phyloP scores from a whole-genome alignment of 2,797 vertebrate genomes.

The Mus minutoides region DNA sequence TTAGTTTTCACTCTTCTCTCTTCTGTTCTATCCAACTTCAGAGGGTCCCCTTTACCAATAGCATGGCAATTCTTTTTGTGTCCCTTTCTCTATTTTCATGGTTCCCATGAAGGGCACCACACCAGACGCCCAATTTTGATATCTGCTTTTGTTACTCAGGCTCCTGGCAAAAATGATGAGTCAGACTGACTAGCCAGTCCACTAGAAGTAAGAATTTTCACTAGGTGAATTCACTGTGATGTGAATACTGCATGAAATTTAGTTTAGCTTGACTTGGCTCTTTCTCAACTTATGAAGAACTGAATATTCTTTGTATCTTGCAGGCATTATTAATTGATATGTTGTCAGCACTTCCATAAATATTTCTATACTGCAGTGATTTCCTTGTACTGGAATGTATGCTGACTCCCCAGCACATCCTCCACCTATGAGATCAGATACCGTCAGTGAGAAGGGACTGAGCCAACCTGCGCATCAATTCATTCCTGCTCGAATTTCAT shows the following conservation, averaged over 20 bases:
- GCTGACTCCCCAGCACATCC: constrained; percentile 69
- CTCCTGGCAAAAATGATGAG: background rate
- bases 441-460: constrained; percentile 44
- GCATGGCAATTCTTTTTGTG: background rate
- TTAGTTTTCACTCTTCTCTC: background rate
- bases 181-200: background rate
- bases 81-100: background rate
- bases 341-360: constrained; percentile 76
- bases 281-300: constrained; percentile 52
- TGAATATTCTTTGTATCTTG: constrained; percentile 57
- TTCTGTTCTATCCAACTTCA: background rate
- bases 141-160: background rate
- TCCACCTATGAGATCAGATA: constrained; percentile 66
- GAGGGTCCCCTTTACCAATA: background rate
- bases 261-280: constrained; percentile 44
- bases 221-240: background rate
- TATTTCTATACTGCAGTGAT: constrained; percentile 70
- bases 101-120: background rate
- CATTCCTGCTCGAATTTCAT: constrained; percentile 52
- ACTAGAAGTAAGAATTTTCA: constrained; percentile 45
- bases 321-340: constrained; percentile 76
- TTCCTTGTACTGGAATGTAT: constrained; percentile 66
- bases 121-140: background rate
- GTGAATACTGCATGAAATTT: constrained; percentile 29
- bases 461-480: constrained; percentile 25